Evolutionary conservation across 1,140 invertebrate genomes (phyloP), one percentile per base, ranked within the genome.

Genomic region (Bombus consobrinus): DNA sequence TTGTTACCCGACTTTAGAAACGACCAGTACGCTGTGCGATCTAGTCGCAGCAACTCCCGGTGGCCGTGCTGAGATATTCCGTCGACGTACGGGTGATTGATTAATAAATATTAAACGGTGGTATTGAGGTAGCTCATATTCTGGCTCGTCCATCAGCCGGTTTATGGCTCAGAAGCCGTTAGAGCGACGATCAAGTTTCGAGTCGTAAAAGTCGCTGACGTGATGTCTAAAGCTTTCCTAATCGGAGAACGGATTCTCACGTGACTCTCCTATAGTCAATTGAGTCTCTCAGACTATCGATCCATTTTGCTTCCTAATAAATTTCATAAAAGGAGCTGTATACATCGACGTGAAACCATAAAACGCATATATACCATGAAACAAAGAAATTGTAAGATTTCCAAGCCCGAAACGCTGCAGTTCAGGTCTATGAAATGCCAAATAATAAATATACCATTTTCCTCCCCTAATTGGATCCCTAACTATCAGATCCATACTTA

Each of bases 91-190:
- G 34, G 41, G 9, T 83, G 73, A 83, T 53, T 66, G 73, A 77
- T 77, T 77, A 77, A 68, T 83, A 83, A 83, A 83, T 68, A 83
- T 83, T 83, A 83, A 83, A 83, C 41, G 77, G 66, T 81, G 78
- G 22, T 81, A 62, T 59, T 47, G 41, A 72, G 66, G n/a, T 71
- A 62, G 39, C 53, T 69, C 66, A n/a, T 62, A 59, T 85, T 57
- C 83, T 47, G 6, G 68, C 57, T 81, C 83, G 68, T 81, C 68
- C 53, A 73, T 85, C 83, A 81, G 77, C 25, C 66, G 39, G 39
- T 85, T 85, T 81, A 85, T 72, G 77, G 34, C 57, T 85, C 39
- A 71, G 66, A 71, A 59, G 77, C 83, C 77, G 77, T 81, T 85
- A 81, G 57, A 47, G 53, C 83, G 66, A 37, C 77, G 53, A 81